phyloP scores from a whole-genome alignment of 2,113 vertebrate species.

The Phoenicopterus ruber region DNA sequence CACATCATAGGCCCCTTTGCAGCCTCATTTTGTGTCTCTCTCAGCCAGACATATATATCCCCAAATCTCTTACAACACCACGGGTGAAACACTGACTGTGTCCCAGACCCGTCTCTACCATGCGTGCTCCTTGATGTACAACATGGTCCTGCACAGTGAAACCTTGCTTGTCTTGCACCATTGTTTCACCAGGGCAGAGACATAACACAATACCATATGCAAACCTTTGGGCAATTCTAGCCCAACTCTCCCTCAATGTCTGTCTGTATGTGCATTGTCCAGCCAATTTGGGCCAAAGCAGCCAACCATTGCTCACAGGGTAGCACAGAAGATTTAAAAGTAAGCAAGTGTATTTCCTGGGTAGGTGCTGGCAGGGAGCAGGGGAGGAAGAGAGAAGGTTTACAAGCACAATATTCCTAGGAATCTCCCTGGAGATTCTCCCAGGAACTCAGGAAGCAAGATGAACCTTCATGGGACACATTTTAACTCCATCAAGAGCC shows the following conservation, averaged over 20 bases:
- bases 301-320: background rate
- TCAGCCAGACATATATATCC: background rate
- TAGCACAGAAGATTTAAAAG: background rate
- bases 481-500: background rate
- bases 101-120: background rate
- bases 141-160: background rate
- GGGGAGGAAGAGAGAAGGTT: background rate
- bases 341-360: background rate
- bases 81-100: background rate
- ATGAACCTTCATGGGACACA: background rate
- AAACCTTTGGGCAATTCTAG: background rate
- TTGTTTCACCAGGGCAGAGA: background rate
- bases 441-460: background rate
- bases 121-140: background rate
- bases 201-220: background rate
- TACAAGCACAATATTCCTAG: background rate
- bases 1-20: background rate
- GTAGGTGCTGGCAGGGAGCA: background rate
- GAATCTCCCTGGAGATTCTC: background rate
- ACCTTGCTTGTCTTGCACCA: background rate
- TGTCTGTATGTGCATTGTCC: background rate
- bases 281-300: background rate
- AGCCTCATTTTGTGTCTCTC: background rate
- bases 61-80: background rate
- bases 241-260: background rate